Base-by-base conservation (phyloP, 2,797 vertebrate genomes). In the Mallotus villosus region DNA sequence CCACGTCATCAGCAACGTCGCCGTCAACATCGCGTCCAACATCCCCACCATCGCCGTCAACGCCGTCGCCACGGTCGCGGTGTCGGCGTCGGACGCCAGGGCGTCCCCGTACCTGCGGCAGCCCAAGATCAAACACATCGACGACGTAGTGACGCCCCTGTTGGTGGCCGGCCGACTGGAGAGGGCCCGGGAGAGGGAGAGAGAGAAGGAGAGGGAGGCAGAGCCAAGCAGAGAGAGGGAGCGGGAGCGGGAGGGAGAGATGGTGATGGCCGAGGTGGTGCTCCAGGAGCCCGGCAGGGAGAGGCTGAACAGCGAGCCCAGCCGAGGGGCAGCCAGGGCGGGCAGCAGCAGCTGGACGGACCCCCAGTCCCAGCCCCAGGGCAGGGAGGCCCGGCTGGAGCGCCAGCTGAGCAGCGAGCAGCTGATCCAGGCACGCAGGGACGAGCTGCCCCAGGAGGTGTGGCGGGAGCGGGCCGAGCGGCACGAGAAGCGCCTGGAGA, bases 41-140 rank as follows among this genome's bases (percentile, higher is more conserved):
- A 27, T 51, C 46, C 66, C 46, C 25, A 5, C 49, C 25, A 41
- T 49, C 11, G 32, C 37, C n/a, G 37, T 16, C 34, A 24, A 49
- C 12, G 22, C 34, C 9, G 41, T 46, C 6, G 65, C 65, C 11
- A n/a, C 53, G 8, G 51, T 11, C 5, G 14, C 58, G 12, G 19
- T 29, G 32, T 14, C 90, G 0, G 72, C 91, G 0, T 88, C 90
- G 67, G 70, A 59, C 22, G 89, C 90, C 0, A 90, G 88, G 53
- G 17, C 82, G 0, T 91, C 88, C 8, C 81, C 78, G 2, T 92
- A 92, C 75, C 87, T 90, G 14, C 90, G 95, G 24, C 95, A 95
- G 71, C 92, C 95, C 16, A 94, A 92, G 81, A 93, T 96, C 4
- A 95, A 96, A 84, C 91, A 93, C 71, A 46, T 96, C 60, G 94